phyloP scores from a whole-genome alignment of 2,113 vertebrate genomes.

The Sciurus niger region DNA sequence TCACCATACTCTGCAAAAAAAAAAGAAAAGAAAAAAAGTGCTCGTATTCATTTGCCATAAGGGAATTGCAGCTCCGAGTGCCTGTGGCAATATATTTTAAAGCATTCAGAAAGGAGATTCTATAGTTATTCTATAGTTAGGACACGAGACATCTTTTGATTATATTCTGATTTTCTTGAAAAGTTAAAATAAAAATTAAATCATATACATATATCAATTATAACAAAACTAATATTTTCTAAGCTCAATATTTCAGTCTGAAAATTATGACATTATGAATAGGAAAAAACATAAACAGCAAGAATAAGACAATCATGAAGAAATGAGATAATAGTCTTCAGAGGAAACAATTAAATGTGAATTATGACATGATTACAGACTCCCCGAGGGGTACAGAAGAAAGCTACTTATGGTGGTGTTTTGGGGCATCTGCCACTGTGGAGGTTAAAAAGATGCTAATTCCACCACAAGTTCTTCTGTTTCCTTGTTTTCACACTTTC shows the following conservation, averaged over 20 bases:
- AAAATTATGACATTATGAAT: slow-evolving; percentile 78
- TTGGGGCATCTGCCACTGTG: slow-evolving; percentile 44
- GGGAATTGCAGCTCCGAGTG: background rate
- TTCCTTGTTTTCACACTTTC: slow-evolving; percentile 67
- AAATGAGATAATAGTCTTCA: slow-evolving; percentile 84
- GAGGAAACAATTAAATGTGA: slow-evolving; percentile 85
- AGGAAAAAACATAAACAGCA: slow-evolving; percentile 81
- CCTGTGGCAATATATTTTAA: background rate
- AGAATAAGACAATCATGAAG: slow-evolving; percentile 83
- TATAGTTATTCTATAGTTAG: slow-evolving; percentile 33
- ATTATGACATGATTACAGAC: slow-evolving; percentile 85
- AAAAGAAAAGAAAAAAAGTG: background rate
- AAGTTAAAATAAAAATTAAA: slow-evolving; percentile 81
- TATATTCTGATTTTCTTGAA: slow-evolving; percentile 78
- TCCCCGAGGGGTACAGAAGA: slow-evolving; percentile 80
- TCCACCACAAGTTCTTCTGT: slow-evolving; percentile 34
- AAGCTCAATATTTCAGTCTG: slow-evolving; percentile 80
- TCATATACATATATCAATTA: slow-evolving; percentile 81
- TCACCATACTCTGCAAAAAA: slow-evolving; percentile 19
- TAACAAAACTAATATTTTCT: slow-evolving; percentile 82
- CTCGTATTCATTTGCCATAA: slow-evolving; percentile 33
- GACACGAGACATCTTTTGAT: slow-evolving; percentile 65
- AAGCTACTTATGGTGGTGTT: slow-evolving; percentile 80
- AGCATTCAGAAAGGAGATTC: background rate
- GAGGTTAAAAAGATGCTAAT: slow-evolving; percentile 62